Percentiles rank a stretch among this genome's conserved stretches.
These are phyloP conservation scores for Lophotriccus pileatus DNA, from an alignment of 2,797 vertebrate genomes.

Conservation along the genomic window DNA sequence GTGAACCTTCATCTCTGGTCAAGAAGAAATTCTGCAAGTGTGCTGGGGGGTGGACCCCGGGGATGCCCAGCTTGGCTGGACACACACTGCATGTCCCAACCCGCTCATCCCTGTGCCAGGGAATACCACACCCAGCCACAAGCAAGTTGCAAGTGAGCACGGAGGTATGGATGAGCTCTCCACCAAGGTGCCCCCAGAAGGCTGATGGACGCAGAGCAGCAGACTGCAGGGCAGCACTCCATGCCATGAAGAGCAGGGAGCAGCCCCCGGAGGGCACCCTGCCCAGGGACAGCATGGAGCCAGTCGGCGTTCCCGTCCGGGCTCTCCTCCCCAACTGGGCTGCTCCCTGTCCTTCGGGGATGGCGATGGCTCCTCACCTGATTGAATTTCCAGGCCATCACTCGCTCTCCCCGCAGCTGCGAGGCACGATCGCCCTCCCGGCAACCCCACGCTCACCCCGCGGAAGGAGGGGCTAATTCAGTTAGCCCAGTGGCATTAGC, in stretches of 20 bases:
- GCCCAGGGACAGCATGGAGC: not conserved
- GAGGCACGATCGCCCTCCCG: conserved; percentile 79
- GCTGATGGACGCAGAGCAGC: not conserved
- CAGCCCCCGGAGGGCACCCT: not conserved
- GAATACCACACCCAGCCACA: not conserved
- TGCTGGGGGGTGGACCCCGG: not conserved
- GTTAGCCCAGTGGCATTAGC: conserved; percentile 86
- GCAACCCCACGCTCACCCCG: conserved; percentile 83
- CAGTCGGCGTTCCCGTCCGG: rapidly evolving
- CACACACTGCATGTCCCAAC: not conserved
- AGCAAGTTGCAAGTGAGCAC: not conserved
- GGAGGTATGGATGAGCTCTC: not conserved
- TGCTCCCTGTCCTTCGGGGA: conserved; percentile 52
- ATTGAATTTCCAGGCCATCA: conserved; percentile 80
- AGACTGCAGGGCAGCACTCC: not conserved
- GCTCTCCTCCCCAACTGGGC: not conserved
- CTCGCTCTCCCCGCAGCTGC: conserved; percentile 72
- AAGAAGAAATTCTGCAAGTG: not conserved
- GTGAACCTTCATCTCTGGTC: not conserved
- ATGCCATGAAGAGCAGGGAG: not conserved
- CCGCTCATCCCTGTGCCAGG: rapidly evolving
- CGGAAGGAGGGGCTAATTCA: conserved; percentile 84
- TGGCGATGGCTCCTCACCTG: conserved; percentile 63
- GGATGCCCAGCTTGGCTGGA: not conserved
- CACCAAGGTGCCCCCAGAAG: rapidly evolving